These are phyloP conservation scores for Ylistrum balloti DNA, from an alignment of 1,140 invertebrate genomes.

Conservation along the genomic window DNA sequence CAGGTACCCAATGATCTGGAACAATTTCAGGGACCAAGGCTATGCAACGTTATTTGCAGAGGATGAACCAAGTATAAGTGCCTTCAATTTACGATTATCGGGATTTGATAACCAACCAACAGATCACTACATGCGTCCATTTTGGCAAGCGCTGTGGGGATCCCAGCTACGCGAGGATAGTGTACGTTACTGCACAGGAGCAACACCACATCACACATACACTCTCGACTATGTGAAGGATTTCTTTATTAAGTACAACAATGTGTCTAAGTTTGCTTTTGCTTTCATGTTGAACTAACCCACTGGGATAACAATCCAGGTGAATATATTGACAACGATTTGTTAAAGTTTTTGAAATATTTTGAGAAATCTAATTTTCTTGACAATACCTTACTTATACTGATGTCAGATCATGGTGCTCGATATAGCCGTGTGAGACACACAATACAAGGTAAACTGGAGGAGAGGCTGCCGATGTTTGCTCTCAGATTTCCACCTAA, in stretches of 20 bases:
- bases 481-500: constrained; percentile 88
- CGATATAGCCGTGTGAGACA: constrained; percentile 86
- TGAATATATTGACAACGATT: constrained; percentile 90
- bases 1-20: constrained; percentile 77
- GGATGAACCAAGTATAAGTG: constrained; percentile 75
- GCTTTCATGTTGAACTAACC: constrained; percentile 94
- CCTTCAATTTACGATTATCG: constrained; percentile 77
- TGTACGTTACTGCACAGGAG: constrained; percentile 88
- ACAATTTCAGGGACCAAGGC: constrained; percentile 70
- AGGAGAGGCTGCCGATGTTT: constrained; percentile 94
- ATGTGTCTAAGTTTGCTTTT: constrained; percentile 91
- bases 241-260: constrained; percentile 86
- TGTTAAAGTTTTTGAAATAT: constrained; percentile 84
- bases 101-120: constrained; percentile 81
- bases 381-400: constrained; percentile 81
- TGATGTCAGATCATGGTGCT: constrained; percentile 85
- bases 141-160: constrained; percentile 81
- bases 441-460: constrained; percentile 92
- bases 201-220: constrained; percentile 88
- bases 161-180: constrained; percentile 72
- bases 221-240: constrained; percentile 87
- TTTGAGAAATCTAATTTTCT: constrained; percentile 71
- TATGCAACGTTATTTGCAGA: constrained; percentile 80
- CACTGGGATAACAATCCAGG: constrained; percentile 94
- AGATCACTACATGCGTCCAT: constrained; percentile 80